These are phyloP conservation scores for Strix aluco DNA, from an alignment of 2,113 vertebrate species.

Conservation along the genomic window DNA sequence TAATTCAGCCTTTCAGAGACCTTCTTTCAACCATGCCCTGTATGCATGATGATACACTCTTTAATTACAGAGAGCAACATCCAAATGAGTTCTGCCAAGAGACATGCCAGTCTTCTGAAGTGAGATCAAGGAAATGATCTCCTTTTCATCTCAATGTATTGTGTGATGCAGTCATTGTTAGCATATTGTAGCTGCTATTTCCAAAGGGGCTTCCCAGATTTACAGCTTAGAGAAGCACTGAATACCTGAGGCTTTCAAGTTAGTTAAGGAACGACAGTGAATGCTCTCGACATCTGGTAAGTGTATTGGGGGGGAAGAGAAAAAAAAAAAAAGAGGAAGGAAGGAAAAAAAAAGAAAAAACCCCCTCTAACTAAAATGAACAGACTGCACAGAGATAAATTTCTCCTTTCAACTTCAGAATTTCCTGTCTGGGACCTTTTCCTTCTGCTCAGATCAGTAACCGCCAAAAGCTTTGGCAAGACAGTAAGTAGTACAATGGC, in stretches of 20 bases:
- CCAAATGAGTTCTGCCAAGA: conserved; percentile 55
- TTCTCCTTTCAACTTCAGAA: background rate
- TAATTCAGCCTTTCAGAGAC: background rate
- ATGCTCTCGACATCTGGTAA: background rate
- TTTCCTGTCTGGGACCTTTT: background rate
- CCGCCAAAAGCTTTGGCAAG: background rate
- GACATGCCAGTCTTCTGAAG: conserved; percentile 25
- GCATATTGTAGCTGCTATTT: conserved; percentile 47
- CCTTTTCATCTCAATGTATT: background rate
- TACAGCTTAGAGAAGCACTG: conserved; percentile 9
- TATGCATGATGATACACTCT: background rate
- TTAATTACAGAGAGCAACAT: conserved; percentile 56
- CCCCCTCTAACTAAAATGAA: background rate
- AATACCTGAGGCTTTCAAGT: conserved; percentile 11
- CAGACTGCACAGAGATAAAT: background rate
- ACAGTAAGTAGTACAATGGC: background rate
- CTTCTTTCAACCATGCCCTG: background rate
- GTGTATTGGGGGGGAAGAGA: too few species aligned
- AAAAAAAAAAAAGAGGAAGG: too few species aligned
- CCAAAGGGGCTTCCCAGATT: conserved; percentile 57
- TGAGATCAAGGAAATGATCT: conserved; percentile 30
- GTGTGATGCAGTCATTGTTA: conserved; percentile 51
- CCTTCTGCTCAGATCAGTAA: background rate
- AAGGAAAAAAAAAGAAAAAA: too few species aligned
- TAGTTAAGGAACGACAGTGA: background rate